A percentile compares a stretch with the other conserved stretches of the same genome.
These are phyloP conservation scores for Arrhopalites spinosus DNA, from an alignment of 2,888 invertebrate genomes.

Conservation along the genomic window DNA sequence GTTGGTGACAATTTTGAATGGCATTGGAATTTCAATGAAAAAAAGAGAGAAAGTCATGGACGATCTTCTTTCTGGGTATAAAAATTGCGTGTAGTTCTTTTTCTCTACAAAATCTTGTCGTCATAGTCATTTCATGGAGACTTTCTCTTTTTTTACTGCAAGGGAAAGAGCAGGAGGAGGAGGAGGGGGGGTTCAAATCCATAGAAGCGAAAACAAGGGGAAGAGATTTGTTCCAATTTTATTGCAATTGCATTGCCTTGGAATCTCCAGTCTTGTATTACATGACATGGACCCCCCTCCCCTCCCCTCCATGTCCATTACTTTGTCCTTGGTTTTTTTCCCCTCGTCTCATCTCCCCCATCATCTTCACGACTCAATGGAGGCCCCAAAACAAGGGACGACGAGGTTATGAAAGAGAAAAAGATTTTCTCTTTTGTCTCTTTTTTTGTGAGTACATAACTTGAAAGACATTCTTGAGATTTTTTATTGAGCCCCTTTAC, in stretches of 20 bases:
- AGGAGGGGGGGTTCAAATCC: neutral
- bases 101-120: too few relatives aligned
- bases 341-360: neutral
- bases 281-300: neutral
- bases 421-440: neutral
- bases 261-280: too few relatives aligned
- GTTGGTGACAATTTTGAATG: neutral
- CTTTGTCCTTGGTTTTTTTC: neutral
- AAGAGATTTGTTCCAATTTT: too few relatives aligned
- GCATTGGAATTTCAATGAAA: conserved; percentile 5
- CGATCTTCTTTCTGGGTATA: too few relatives aligned
- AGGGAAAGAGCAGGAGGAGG: neutral
- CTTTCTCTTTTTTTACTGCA: conserved; percentile 12
- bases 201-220: neutral
- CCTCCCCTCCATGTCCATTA: neutral
- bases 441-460: neutral
- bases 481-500: neutral
- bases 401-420: neutral
- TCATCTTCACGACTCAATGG: neutral
- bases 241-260: too few relatives aligned
- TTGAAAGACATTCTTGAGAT: neutral
- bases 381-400: neutral
- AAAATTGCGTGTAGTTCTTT: too few relatives aligned
- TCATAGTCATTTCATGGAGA: too few relatives aligned
- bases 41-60: neutral